Percentiles rank a stretch among this genome's conserved stretches.
Evolutionary conservation across 2,888 invertebrate genomes (phyloP).

Genomic region (Allophyes oxyacanthae): DNA sequence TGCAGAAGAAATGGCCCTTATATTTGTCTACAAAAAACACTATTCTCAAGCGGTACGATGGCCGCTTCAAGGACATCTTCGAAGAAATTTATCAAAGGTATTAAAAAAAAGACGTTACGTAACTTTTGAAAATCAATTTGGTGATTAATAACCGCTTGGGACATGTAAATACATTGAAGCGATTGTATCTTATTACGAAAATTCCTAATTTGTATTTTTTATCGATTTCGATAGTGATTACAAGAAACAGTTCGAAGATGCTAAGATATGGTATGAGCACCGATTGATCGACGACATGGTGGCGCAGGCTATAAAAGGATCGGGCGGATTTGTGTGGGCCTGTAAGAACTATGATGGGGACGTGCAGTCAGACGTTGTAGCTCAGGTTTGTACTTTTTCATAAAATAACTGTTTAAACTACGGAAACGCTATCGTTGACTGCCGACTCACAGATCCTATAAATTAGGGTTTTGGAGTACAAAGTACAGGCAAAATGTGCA

Average conservation of each 20-base stretch:
- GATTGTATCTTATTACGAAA: slow-evolving; percentile 23
- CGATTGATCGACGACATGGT: slow-evolving; percentile 98
- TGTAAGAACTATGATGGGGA: slow-evolving; percentile 98
- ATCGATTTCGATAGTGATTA: slow-evolving; percentile 88
- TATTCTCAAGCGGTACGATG: slow-evolving; percentile 96
- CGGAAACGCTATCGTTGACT: no score
- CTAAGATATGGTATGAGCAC: slow-evolving; percentile 97
- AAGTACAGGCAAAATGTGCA: no score
- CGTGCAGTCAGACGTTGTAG: slow-evolving; percentile 96
- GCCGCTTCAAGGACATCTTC: slow-evolving; percentile 97
- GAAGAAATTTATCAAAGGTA: slow-evolving; percentile 95
- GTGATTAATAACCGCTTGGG: slow-evolving; percentile 22
- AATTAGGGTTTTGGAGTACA: no score
- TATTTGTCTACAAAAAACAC: slow-evolving; percentile 97
- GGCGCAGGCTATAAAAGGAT: slow-evolving; percentile 94
- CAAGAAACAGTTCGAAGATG: slow-evolving; percentile 92
- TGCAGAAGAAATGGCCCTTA: slow-evolving; percentile 96
- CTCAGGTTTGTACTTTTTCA: slow-evolving; percentile 85
- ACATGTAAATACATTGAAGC: slow-evolving; percentile 20
- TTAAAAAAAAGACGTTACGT: slow-evolving; percentile 3
- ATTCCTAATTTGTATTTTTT: slow-evolving; percentile 15
- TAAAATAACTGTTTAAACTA: no score
- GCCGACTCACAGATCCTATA: no score
- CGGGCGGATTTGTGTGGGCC: slow-evolving; percentile 97
- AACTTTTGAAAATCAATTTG: slow-evolving; percentile 27